Evolutionary conservation across 2,113 vertebrate species (phyloP).

Genomic region (Sorex fumeus): DNA sequence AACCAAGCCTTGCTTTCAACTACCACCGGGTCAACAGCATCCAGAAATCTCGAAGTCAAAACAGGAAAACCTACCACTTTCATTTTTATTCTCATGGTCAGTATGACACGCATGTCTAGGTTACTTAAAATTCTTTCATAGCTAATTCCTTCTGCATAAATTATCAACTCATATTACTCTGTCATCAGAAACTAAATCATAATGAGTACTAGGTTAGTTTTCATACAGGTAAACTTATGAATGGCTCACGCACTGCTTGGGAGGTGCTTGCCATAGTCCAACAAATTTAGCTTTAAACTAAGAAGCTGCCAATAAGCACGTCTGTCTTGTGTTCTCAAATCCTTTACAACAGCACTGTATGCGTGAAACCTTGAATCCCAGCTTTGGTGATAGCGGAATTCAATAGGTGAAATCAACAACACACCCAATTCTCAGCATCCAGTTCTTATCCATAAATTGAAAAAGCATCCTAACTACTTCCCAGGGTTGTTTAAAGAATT

Average conservation of each 20-base stretch:
- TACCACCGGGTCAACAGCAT: neutral
- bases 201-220: neutral
- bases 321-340: neutral
- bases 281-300: neutral
- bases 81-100: conserved; percentile 6
- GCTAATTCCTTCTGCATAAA: conserved; percentile 35
- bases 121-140: conserved; percentile 49
- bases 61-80: conserved; percentile 2
- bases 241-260: neutral
- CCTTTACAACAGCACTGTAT: neutral
- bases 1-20: conserved; percentile 16
- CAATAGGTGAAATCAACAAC: neutral
- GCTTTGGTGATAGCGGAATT: neutral
- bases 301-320: too few relatives aligned
- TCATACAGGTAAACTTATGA: conserved; percentile 7
- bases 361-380: neutral
- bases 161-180: conserved; percentile 39
- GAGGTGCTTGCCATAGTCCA: neutral
- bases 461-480: neutral
- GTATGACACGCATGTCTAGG: neutral
- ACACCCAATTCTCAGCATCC: neutral
- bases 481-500: neutral
- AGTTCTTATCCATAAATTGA: neutral
- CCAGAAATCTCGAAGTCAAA: conserved; percentile 41
- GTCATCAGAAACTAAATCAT: conserved; percentile 26